A percentile compares a stretch with the other conserved stretches of the same genome.
Evolutionary conservation across 2,113 vertebrate genomes (phyloP).

Genomic region (Capreolus pygargus): DNA sequence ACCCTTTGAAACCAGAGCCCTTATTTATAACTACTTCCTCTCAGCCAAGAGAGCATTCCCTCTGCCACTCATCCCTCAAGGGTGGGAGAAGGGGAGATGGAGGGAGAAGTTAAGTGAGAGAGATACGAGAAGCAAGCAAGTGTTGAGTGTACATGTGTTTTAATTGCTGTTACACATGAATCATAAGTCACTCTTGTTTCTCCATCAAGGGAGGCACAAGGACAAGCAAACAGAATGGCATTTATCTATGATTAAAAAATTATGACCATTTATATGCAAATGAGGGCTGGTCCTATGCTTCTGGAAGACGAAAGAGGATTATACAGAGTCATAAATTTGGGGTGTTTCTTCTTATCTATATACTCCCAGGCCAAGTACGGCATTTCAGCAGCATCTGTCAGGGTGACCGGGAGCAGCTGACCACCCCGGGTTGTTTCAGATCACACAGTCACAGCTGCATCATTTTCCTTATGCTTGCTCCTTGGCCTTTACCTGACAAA

Average conservation of each 20-base stretch:
- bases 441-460: not conserved
- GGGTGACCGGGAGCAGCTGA: not conserved
- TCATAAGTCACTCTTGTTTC: constrained; percentile 59
- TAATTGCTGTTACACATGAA: constrained; percentile 30
- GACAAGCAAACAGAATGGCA: constrained; percentile 66
- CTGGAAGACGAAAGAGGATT: constrained; percentile 31
- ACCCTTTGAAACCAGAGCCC: not conserved
- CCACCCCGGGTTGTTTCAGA: not conserved
- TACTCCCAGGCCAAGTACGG: not conserved
- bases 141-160: not conserved
- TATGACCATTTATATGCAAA: constrained; percentile 74
- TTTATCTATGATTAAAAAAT: constrained; percentile 76
- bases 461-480: not conserved
- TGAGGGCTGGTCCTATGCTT: constrained; percentile 24
- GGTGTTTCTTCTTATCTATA: constrained; percentile 13
- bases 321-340: constrained; percentile 12
- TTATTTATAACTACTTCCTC: not conserved
- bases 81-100: not conserved
- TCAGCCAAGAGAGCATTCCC: not conserved
- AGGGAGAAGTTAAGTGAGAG: not conserved
- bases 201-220: constrained; percentile 58
- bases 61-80: not conserved
- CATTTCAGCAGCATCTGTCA: not conserved
- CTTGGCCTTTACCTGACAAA: not conserved
- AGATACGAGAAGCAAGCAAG: not conserved